Evolutionary conservation across 2,888 invertebrate genomes (phyloP), one percentile per base, ranked within the genome.

Genomic region (Mechanitis messenoides): DNA sequence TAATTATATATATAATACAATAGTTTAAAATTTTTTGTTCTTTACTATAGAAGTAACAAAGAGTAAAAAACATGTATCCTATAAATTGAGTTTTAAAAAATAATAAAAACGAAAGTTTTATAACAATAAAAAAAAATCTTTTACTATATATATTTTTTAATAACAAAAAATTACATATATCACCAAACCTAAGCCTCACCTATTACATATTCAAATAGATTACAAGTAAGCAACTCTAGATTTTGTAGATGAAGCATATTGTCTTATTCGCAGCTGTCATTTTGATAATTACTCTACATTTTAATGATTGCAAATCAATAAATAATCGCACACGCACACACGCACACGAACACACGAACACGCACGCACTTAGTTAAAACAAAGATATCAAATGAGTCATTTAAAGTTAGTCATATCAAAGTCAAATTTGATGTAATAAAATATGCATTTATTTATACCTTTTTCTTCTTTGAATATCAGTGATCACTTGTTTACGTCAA

Each of bases 281-380:
- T 59, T 63, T 62, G 31, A 12, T n/a, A 62, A 53, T 45, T 65
- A 59, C 60, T 55, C 57, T 57, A 59, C 56, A 68, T 59, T 50
- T 28, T 47, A 65, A 53, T 60, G 65, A 66, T 67, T 66, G 66
- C 60, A 35, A 59, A 45, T 53, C 57, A 60, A 53, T 58, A 45
- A 56, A 61, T 61, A 50, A 50, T 66, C 63, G 60, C 62, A 65
- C 55, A 58, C 62, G 50, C 58, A 65, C 59, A 59, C 65, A 63
- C 42, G 20, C 20, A 20, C 20, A 20, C 20, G 60, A 60, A 65
- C 20, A 20, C 20, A 20, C 20, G 60, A 60, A 65, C 55, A 58
- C 62, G 50, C 58, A 65, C 59, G 61, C 65, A 63, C 42, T 65
- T 55, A 20, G 11, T 45, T 58, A 53, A 33, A 58, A 45, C 58